These are phyloP conservation scores for Callospermophilus lateralis DNA, from an alignment of 2,113 vertebrate species.

Conservation along the genomic window DNA sequence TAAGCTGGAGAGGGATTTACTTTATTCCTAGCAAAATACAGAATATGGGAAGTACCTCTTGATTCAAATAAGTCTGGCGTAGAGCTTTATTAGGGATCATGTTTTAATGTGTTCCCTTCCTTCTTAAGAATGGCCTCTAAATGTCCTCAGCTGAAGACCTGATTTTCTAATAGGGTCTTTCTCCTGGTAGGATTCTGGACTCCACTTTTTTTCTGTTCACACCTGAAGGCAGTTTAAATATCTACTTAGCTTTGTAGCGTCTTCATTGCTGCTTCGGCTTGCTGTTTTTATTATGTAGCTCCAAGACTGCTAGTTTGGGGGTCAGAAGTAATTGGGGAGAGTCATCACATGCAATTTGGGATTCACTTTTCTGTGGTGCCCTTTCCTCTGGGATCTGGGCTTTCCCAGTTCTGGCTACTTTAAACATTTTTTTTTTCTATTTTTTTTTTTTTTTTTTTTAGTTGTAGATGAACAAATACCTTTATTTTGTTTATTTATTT, in stretches of 20 bases:
- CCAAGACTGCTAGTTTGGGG: background rate
- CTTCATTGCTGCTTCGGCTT: background rate
- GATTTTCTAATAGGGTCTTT: background rate
- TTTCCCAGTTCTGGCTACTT: background rate
- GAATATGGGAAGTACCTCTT: background rate
- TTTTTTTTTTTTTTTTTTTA: too few species aligned
- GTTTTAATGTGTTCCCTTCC: background rate
- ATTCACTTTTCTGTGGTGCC: background rate
- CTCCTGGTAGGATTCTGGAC: background rate
- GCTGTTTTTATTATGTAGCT: background rate
- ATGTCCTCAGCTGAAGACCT: background rate
- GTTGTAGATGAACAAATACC: too few species aligned
- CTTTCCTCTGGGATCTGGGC: background rate
- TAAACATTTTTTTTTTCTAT: background rate
- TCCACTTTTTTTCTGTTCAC: background rate
- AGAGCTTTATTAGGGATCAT: background rate
- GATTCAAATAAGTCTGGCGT: background rate
- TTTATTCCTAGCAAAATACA: background rate
- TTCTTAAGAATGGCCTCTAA: background rate
- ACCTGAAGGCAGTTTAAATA: background rate
- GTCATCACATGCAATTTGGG: background rate
- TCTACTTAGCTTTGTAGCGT: background rate
- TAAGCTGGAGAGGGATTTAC: background rate
- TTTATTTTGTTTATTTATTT: too few species aligned
- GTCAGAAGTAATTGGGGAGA: background rate